phyloP scores from a whole-genome alignment of 2,113 vertebrate species.

The Helogale parvula region DNA sequence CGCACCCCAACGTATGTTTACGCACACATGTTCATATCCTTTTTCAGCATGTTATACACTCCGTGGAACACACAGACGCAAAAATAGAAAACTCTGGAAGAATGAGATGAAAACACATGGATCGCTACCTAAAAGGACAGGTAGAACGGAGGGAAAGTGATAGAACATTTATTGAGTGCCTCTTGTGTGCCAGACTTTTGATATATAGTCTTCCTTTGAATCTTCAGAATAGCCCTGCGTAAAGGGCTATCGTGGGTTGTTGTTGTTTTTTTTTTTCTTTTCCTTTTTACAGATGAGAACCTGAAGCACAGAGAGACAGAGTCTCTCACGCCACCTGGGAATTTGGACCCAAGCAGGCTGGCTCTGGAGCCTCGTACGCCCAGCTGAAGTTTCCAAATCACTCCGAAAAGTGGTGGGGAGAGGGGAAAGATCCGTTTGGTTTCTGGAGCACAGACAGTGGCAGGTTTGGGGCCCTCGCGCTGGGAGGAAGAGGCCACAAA shows the following conservation, averaged over 20 bases:
- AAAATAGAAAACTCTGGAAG: slow-evolving; percentile 41
- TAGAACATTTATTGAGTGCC: background rate
- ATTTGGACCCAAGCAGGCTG: background rate
- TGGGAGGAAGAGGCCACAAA: background rate
- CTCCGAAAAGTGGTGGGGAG: background rate
- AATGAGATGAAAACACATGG: background rate
- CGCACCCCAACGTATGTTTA: background rate
- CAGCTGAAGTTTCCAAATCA: too few species aligned
- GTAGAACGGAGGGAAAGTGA: background rate
- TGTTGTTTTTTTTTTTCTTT: background rate
- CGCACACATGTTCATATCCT: background rate
- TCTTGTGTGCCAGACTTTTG: background rate
- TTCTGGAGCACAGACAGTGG: background rate
- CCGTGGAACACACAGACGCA: background rate
- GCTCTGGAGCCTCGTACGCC: background rate
- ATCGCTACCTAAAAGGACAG: background rate
- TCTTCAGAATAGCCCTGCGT: slow-evolving; percentile 17
- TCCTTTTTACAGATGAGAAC: slow-evolving; percentile 21
- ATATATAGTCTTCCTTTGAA: slow-evolving; percentile 1
- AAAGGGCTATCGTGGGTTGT: background rate
- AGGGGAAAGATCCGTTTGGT: background rate
- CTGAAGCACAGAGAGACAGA: background rate
- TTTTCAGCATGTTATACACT: background rate
- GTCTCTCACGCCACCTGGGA: background rate
- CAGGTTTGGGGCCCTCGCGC: background rate